phyloP scores from a whole-genome alignment of 1,140 invertebrate genomes.

The Lepidotrigona ventralis region DNA sequence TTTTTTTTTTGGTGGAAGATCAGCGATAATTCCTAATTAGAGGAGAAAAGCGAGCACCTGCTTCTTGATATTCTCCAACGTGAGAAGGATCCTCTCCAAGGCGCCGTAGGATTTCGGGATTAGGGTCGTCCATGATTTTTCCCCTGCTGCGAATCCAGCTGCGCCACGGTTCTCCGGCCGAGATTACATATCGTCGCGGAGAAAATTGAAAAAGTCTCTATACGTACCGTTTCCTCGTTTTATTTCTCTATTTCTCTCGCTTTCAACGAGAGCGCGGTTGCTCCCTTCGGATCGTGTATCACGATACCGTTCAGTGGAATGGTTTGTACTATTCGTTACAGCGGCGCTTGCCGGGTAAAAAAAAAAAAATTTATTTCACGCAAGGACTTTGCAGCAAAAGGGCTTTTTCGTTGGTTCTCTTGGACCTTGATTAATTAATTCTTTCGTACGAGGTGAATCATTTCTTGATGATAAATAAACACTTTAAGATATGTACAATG shows the following conservation, averaged over 20 bases:
- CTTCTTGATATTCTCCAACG: slow-evolving; percentile 52
- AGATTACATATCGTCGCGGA: slow-evolving; percentile 39
- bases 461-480: too few species aligned
- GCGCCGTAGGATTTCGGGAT: slow-evolving; percentile 57
- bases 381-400: background rate
- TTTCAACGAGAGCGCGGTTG: background rate
- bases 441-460: too few species aligned
- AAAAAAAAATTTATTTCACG: background rate
- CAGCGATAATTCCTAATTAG: slow-evolving; percentile 23
- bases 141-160: slow-evolving; percentile 31
- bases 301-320: background rate
- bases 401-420: too few species aligned
- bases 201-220: slow-evolving; percentile 58
- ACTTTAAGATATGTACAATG: too few species aligned
- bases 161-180: slow-evolving; percentile 27
- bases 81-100: slow-evolving; percentile 44
- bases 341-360: background rate
- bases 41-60: background rate
- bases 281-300: background rate
- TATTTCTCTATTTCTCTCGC: background rate
- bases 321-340: background rate
- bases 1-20: too few species aligned
- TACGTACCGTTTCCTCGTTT: background rate
- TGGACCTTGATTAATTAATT: too few species aligned
- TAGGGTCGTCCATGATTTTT: slow-evolving; percentile 50